Conservation (phyloP, 2,797 vertebrate species). For the Macropus fuliginosus region DNA sequence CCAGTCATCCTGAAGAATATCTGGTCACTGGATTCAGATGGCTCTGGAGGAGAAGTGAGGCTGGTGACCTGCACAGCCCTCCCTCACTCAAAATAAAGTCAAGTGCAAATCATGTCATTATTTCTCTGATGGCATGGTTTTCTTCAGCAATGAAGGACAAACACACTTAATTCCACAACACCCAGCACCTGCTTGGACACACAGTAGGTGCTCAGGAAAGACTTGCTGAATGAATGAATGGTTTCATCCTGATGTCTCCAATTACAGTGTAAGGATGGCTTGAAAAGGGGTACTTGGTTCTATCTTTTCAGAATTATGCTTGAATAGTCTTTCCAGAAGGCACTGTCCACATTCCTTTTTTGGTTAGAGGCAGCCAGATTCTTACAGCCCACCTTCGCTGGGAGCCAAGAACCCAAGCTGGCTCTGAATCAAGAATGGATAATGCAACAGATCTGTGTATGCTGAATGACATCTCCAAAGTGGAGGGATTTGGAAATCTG, state of each 20-base stretch:
- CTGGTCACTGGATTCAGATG: no score
- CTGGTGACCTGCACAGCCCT: no score
- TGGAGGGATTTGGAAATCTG: not conserved
- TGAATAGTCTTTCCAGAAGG: not conserved
- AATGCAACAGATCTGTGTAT: not conserved
- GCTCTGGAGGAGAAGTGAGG: no score
- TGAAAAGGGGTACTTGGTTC: not conserved
- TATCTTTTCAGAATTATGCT: not conserved
- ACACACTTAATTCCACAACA: no score
- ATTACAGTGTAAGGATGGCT: no score
- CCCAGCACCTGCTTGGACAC: not conserved
- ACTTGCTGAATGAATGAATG: not conserved
- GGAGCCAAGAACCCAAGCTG: not conserved
- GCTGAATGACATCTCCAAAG: not conserved
- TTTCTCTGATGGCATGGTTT: no score
- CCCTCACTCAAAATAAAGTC: no score
- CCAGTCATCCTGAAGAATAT: no score
- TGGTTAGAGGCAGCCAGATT: not conserved
- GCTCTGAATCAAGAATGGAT: not conserved
- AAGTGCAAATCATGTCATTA: no score
- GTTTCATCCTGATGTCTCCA: not conserved
- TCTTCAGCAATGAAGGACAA: no score
- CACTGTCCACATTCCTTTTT: not conserved
- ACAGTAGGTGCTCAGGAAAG: not conserved
- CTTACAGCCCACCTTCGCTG: no score